These are phyloP conservation scores for Trichosurus vulpecula DNA, from an alignment of 2,797 vertebrate species.

Conservation along the genomic window DNA sequence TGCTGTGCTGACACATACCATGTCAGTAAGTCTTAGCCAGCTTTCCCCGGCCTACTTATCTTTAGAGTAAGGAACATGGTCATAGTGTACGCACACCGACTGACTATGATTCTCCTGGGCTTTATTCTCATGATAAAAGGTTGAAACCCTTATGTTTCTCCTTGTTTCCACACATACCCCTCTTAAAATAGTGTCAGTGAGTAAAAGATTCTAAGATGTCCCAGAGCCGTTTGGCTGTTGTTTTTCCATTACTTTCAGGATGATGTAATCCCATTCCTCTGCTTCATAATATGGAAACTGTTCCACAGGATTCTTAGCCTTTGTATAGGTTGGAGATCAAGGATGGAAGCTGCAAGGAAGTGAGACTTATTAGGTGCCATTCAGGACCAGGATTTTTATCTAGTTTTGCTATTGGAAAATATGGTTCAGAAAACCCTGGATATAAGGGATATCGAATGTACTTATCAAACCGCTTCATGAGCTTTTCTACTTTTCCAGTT, in stretches of 20 bases:
- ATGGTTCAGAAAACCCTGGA: neutral
- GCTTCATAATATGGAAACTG: neutral
- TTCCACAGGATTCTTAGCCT: neutral
- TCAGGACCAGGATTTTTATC: neutral
- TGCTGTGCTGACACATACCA: too few relatives aligned
- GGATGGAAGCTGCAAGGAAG: neutral
- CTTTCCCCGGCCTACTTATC: conserved; percentile 5
- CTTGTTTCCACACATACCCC: neutral
- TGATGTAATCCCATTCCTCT: neutral
- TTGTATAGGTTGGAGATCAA: neutral
- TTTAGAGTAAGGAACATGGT: conserved; percentile 29
- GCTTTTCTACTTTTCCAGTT: neutral
- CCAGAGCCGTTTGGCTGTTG: neutral
- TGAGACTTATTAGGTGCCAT: neutral
- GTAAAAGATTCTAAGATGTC: conserved; percentile 39
- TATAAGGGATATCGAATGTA: neutral
- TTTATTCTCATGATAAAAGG: conserved; percentile 42
- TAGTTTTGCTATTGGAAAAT: neutral
- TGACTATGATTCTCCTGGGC: conserved; percentile 46
- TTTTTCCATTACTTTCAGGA: conserved; percentile 25
- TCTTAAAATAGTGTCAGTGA: conserved; percentile 17
- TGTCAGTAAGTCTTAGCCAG: neutral
- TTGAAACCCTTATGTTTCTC: conserved; percentile 28
- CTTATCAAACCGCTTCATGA: neutral
- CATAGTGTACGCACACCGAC: neutral